A percentile compares a stretch with the other conserved stretches of the same genome.
Evolutionary conservation across 2,113 vertebrate genomes (phyloP).

Genomic region (Dascyllus trimaculatus): DNA sequence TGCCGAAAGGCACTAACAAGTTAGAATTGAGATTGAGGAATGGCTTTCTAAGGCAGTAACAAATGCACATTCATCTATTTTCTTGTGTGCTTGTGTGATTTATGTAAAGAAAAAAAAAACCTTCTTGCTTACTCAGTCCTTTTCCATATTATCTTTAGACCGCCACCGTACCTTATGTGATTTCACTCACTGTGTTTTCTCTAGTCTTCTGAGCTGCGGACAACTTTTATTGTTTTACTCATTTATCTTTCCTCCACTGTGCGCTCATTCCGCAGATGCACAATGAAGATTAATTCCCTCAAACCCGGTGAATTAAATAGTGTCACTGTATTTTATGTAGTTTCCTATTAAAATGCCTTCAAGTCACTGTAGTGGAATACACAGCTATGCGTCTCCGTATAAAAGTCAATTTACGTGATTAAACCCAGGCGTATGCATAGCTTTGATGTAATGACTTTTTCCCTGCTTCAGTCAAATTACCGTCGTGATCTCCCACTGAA

Average conservation of each 20-base stretch:
- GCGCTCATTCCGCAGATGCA: slow-evolving; percentile 70
- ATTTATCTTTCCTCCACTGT: slow-evolving; percentile 62
- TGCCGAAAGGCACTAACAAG: slow-evolving; percentile 28
- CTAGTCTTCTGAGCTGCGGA: slow-evolving; percentile 49
- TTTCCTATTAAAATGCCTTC: slow-evolving; percentile 79
- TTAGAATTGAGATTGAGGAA: slow-evolving; percentile 15
- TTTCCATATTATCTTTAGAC: slow-evolving; percentile 46
- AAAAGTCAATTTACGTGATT: slow-evolving; percentile 84
- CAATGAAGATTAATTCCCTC: slow-evolving; percentile 78
- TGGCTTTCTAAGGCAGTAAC: slow-evolving; percentile 15
- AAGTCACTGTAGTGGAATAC: slow-evolving; percentile 56
- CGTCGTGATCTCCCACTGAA: slow-evolving; percentile 68
- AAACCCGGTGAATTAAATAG: slow-evolving; percentile 76
- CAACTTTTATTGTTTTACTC: slow-evolving; percentile 65
- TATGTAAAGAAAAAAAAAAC: slow-evolving; percentile 37
- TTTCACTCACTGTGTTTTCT: slow-evolving; percentile 53
- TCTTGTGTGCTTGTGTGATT: slow-evolving; percentile 18
- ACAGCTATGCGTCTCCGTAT: slow-evolving; percentile 64
- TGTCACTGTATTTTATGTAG: slow-evolving; percentile 74
- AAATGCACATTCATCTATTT: slow-evolving; percentile 41
- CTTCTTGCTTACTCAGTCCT: slow-evolving; percentile 35
- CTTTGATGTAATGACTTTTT: slow-evolving; percentile 76
- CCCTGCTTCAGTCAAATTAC: slow-evolving; percentile 73
- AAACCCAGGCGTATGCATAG: slow-evolving; percentile 70
- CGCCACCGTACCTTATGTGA: slow-evolving; percentile 39